These are phyloP conservation scores for Morus bassanus DNA, from an alignment of 2,797 vertebrate species.

Conservation along the genomic window DNA sequence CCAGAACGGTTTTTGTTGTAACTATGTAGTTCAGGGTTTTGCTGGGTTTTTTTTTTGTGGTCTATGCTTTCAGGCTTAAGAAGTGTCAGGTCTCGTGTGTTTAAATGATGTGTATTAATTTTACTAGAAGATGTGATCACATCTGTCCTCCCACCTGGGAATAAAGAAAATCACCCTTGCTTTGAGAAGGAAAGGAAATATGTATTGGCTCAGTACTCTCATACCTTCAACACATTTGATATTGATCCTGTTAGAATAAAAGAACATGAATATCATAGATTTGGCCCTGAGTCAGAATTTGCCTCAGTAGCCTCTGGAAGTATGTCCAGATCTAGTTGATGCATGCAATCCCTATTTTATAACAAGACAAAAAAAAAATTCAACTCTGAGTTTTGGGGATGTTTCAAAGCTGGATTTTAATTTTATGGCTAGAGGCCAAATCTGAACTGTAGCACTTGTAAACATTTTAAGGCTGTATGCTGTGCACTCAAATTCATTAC, in stretches of 20 bases:
- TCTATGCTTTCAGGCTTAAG: neutral
- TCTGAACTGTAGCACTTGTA: neutral
- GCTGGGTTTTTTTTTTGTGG: neutral
- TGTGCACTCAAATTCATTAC: neutral
- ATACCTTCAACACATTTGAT: neutral
- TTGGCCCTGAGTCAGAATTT: neutral
- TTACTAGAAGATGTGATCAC: neutral
- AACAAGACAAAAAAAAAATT: neutral
- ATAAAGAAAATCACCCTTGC: neutral
- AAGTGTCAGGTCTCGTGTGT: neutral
- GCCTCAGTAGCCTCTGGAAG: neutral
- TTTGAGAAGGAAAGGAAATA: neutral
- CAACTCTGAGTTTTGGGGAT: neutral
- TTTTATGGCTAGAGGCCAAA: slow-evolving; percentile 10
- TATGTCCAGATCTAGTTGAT: neutral
- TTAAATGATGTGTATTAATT: slow-evolving; percentile 7
- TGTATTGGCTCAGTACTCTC: neutral
- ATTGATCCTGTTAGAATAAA: neutral
- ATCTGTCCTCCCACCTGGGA: neutral
- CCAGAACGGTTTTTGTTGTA: neutral
- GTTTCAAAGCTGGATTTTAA: slow-evolving; percentile 9
- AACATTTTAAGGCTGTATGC: neutral
- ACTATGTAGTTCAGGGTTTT: neutral
- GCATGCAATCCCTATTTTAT: neutral
- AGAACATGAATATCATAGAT: neutral